Evolutionary conservation across 2,113 vertebrate species (phyloP).

Genomic region (Periophthalmodon schlosseri): DNA sequence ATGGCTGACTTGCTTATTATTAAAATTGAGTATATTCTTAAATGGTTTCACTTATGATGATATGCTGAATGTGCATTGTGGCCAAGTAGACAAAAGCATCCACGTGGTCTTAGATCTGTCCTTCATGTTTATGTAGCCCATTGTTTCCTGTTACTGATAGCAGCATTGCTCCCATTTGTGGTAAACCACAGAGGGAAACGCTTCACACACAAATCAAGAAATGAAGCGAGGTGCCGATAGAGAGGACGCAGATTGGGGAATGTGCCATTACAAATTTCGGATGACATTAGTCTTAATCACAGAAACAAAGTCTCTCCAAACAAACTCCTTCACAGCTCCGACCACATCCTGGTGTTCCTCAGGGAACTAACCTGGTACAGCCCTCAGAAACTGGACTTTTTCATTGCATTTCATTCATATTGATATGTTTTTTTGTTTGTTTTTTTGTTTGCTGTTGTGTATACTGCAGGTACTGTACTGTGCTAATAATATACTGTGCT

Average conservation of each 20-base stretch:
- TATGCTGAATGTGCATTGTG: slow-evolving; percentile 9
- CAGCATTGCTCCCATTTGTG: slow-evolving; percentile 37
- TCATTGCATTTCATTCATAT: no score
- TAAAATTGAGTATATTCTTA: slow-evolving; percentile 2
- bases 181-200: slow-evolving; percentile 24
- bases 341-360: slow-evolving; percentile 63
- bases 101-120: slow-evolving; percentile 9
- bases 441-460: no score
- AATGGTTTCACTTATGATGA: neutral
- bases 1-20: neutral
- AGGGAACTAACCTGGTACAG: slow-evolving; percentile 54
- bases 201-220: slow-evolving; percentile 44
- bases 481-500: no score
- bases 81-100: slow-evolving; percentile 15
- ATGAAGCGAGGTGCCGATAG: slow-evolving; percentile 61
- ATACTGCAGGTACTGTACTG: no score
- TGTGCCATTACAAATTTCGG: slow-evolving; percentile 33
- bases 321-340: slow-evolving; percentile 45
- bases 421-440: no score
- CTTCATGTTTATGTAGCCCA: slow-evolving; percentile 28
- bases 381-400: slow-evolving; percentile 14
- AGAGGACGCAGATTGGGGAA: slow-evolving; percentile 36
- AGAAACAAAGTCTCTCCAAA: slow-evolving; percentile 52
- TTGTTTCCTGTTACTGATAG: slow-evolving; percentile 48
- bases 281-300: slow-evolving; percentile 59